A percentile compares a stretch with the other conserved stretches of the same genome.
Evolutionary conservation across 2,888 invertebrate genomes (phyloP).

Genomic region (Leptinotarsa rubiginosa): DNA sequence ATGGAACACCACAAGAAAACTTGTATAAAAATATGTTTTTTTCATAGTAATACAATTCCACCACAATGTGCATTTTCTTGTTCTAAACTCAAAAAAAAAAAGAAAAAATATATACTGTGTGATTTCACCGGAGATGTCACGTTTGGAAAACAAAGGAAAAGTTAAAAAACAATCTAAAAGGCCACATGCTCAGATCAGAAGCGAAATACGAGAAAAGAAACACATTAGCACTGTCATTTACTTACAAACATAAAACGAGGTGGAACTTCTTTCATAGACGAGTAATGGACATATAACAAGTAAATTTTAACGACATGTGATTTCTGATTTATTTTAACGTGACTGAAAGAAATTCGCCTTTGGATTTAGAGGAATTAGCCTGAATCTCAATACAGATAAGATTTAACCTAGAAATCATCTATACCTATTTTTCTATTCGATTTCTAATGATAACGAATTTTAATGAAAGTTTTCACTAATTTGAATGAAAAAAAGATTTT

Average conservation of each 20-base stretch:
- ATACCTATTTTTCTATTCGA: no score
- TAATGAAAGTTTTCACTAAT: no score
- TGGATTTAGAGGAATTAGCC: no score
- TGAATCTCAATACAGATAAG: no score
- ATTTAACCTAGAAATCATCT: no score
- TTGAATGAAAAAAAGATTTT: no score
- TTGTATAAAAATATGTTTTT: neutral
- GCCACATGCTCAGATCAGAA: slow-evolving; percentile 8
- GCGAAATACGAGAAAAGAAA: slow-evolving; percentile 20
- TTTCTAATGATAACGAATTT: no score
- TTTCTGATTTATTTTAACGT: neutral
- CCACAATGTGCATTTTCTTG: neutral
- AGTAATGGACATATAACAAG: neutral
- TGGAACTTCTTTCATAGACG: slow-evolving; percentile 7
- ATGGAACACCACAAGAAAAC: no score
- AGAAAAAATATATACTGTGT: slow-evolving; percentile 11
- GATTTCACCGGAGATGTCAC: slow-evolving; percentile 41
- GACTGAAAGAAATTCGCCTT: neutral
- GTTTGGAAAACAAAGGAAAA: slow-evolving; percentile 37
- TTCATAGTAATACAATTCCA: neutral
- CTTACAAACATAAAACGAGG: slow-evolving; percentile 4
- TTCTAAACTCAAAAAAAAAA: neutral
- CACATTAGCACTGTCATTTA: slow-evolving; percentile 19
- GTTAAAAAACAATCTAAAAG: slow-evolving; percentile 9
- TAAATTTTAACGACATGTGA: neutral